Conservation (phyloP, 2,797 vertebrate species). For the Bradypus variegatus region DNA sequence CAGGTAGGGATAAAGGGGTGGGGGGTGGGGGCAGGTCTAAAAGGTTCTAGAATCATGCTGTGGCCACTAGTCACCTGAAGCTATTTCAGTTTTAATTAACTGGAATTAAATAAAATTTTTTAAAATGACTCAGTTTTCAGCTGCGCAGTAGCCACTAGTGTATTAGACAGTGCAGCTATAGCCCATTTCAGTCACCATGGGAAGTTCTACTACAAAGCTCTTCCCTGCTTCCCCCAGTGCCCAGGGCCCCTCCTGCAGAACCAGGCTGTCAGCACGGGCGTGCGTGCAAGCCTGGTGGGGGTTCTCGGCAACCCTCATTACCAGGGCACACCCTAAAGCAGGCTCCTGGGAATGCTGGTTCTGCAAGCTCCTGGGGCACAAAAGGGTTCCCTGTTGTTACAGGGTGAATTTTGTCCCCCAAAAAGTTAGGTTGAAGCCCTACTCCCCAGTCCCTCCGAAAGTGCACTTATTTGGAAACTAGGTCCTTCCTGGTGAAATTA, state of each 20-base stretch:
- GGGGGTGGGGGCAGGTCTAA: background rate
- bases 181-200: background rate
- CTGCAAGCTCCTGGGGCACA: background rate
- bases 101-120: background rate
- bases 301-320: fast-evolving
- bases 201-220: background rate
- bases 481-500: too few species aligned
- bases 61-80: background rate
- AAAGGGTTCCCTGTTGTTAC: background rate
- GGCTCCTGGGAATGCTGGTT: background rate
- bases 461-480: too few species aligned
- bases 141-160: too few species aligned
- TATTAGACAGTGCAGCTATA: fast-evolving
- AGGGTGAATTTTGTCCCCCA: too few species aligned
- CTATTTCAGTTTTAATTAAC: background rate
- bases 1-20: background rate
- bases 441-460: too few species aligned
- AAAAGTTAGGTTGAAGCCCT: too few species aligned
- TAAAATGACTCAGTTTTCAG: background rate
- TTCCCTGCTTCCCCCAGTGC: fast-evolving
- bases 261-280: background rate
- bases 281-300: background rate
- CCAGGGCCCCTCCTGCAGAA: background rate
- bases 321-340: background rate
- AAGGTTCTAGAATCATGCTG: background rate